Conservation (phyloP, 30 jellyfish, hydroid and myxozoan species). For the Aurelia aurita region DNA sequence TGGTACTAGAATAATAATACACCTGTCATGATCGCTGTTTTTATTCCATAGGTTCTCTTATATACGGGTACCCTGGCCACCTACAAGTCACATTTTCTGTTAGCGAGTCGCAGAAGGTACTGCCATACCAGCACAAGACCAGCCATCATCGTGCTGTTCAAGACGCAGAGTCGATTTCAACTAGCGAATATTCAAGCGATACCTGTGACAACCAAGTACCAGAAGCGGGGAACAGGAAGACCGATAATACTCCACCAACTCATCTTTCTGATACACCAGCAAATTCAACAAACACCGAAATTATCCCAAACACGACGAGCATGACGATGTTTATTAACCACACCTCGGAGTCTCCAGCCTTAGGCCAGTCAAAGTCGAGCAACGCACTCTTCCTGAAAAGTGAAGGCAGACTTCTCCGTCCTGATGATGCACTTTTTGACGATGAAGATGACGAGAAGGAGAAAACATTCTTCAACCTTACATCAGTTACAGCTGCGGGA, state of each 20-base stretch:
- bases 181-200: not conserved
- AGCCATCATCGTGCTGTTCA: constrained; percentile 48
- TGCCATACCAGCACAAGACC: constrained; percentile 76
- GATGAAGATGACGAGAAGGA: constrained; percentile 82
- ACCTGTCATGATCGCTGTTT: constrained; percentile 73
- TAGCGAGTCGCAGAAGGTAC: constrained; percentile 40
- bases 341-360: constrained; percentile 68
- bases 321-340: constrained; percentile 88
- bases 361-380: constrained; percentile 75
- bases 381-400: constrained; percentile 50
- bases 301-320: not conserved
- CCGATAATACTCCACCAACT: constrained; percentile 60
- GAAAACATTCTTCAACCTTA: constrained; percentile 79
- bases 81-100: constrained; percentile 72
- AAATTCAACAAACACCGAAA: constrained; percentile 54
- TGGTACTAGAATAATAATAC: constrained; percentile 69
- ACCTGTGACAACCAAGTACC: constrained; percentile 65
- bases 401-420: constrained; percentile 71
- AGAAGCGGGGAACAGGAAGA: constrained; percentile 69
- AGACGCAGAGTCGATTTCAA: constrained; percentile 1
- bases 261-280: constrained; percentile 60
- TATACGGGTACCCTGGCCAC: constrained; percentile 92
- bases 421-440: constrained; percentile 81
- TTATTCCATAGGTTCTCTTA: constrained; percentile 67
- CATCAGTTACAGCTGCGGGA: constrained; percentile 69